Percentiles rank a stretch among this genome's conserved stretches.
Evolutionary conservation across 2,888 invertebrate genomes (phyloP).

Genomic region (Neria commutata): DNA sequence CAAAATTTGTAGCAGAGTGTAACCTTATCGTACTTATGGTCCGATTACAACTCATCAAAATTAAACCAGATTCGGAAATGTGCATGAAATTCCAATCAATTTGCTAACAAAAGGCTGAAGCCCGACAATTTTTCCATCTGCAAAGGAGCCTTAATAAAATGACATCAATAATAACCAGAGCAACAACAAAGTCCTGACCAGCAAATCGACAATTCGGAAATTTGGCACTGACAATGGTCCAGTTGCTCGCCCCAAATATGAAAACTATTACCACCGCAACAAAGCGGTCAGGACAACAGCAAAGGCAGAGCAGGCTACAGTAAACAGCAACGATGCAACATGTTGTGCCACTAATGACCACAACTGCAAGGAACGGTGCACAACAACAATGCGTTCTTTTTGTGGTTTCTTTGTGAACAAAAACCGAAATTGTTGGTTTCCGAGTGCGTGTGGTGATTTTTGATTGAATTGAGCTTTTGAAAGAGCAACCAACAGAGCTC

Average conservation of each 20-base stretch:
- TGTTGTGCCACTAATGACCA: constrained; percentile 2
- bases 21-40: too few relatives aligned
- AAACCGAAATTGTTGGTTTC: constrained; percentile 15
- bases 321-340: constrained; percentile 14
- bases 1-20: too few relatives aligned
- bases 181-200: constrained; percentile 9
- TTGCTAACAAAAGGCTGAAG: constrained; percentile 34
- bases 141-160: too few relatives aligned
- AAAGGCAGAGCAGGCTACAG: constrained; percentile 9
- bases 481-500: constrained; percentile 20
- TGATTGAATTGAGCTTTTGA: constrained; percentile 24
- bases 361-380: neutral
- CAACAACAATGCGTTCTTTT: constrained; percentile 8
- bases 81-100: constrained; percentile 46
- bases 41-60: constrained; percentile 14
- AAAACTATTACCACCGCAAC: constrained; percentile 33
- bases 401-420: constrained; percentile 12
- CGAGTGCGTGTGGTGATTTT: constrained; percentile 15
- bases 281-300: neutral
- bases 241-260: constrained; percentile 22
- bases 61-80: constrained; percentile 9
- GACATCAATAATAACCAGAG: constrained; percentile 28
- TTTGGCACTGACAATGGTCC: constrained; percentile 51
- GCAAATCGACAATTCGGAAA: constrained; percentile 37
- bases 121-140: neutral